Evolutionary conservation across 2,797 vertebrate species (phyloP).

Genomic region (Decapterus maruadsi): DNA sequence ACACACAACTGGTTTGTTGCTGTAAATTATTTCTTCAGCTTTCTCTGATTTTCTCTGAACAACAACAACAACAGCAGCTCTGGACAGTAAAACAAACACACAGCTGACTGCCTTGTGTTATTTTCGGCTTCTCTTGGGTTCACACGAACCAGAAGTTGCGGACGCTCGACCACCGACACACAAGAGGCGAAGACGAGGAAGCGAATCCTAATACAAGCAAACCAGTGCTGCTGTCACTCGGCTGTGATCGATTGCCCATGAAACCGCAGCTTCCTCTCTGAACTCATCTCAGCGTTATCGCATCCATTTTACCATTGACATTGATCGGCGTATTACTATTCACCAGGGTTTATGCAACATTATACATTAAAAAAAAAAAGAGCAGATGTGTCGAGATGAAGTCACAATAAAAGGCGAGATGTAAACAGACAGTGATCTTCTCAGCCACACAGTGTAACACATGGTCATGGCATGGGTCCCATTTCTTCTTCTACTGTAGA

Average conservation of each 20-base stretch:
- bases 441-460: background rate
- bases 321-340: background rate
- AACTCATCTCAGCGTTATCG: background rate
- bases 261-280: background rate
- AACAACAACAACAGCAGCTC: conserved; percentile 10
- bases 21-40: background rate
- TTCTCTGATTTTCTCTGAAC: background rate
- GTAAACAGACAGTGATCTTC: background rate
- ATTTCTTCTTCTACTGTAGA: background rate
- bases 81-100: background rate
- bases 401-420: background rate
- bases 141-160: background rate
- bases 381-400: background rate
- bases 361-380: too few relatives aligned
- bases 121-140: conserved; percentile 16
- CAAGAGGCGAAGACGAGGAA: background rate
- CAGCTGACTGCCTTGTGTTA: conserved; percentile 26
- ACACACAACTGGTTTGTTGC: background rate
- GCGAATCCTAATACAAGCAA: background rate
- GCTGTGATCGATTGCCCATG: background rate
- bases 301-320: background rate
- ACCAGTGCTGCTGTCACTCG: background rate
- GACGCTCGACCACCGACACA: background rate
- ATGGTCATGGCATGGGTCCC: background rate
- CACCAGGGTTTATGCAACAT: background rate